Percentiles rank a stretch among this genome's conserved stretches.
Conservation (phyloP, 2,797 vertebrate genomes). For the Sebastes taczanowskii region DNA sequence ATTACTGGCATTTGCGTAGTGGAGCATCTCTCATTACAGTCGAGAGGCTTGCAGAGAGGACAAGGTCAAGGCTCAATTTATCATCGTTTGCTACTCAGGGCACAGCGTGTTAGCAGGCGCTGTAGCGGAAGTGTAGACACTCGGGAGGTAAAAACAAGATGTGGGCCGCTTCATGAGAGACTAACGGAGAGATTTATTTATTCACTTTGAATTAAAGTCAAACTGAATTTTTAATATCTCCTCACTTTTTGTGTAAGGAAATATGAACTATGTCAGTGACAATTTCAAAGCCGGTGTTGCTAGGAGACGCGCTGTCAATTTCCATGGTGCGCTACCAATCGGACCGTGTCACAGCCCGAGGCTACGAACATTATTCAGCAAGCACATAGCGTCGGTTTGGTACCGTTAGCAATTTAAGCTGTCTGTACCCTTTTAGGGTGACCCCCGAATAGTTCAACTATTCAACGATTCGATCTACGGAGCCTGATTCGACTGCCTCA, state of each 20-base stretch:
- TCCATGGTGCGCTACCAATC: not conserved
- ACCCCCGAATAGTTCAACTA: not conserved
- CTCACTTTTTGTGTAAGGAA: not conserved
- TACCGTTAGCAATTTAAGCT: not conserved
- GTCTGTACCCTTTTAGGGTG: not conserved
- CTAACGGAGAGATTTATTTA: not conserved
- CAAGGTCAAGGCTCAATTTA: constrained; percentile 76
- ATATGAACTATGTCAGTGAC: not conserved
- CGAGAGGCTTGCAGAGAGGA: constrained; percentile 57
- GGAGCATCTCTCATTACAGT: constrained; percentile 71
- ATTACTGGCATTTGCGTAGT: constrained; percentile 70
- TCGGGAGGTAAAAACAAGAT: constrained; percentile 3
- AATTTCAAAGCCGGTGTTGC: not conserved
- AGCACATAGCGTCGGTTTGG: not conserved
- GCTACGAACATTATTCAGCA: not conserved
- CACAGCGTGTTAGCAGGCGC: constrained; percentile 8
- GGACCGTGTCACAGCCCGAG: not conserved
- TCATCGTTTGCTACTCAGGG: constrained; percentile 62
- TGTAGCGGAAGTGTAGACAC: constrained; percentile 1
- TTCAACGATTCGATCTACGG: not conserved
- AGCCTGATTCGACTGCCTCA: not conserved
- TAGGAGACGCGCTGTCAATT: not conserved
- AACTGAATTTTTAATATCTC: constrained; percentile 1
- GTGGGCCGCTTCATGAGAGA: constrained; percentile 10
- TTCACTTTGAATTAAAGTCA: constrained; percentile 26